Evolutionary conservation across 2,888 invertebrate genomes (phyloP).

Genomic region (Zygogramma bicolorata): DNA sequence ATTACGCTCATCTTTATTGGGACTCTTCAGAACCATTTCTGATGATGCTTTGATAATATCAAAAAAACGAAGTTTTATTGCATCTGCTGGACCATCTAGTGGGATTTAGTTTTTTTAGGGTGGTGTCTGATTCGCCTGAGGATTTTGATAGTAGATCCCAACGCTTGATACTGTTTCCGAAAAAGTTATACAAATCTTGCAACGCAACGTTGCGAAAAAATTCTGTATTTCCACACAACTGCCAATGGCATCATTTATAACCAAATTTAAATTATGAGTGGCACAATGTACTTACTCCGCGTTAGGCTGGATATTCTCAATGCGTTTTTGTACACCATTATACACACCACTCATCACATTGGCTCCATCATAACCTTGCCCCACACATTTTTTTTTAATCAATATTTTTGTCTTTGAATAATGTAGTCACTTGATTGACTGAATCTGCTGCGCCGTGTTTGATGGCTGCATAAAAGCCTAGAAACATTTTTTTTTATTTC

Average conservation of each 20-base stretch:
- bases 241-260: slow-evolving; percentile 1
- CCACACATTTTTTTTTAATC: slow-evolving; percentile 33
- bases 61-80: slow-evolving; percentile 23
- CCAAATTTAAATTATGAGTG: slow-evolving; percentile 48
- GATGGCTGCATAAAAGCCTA: slow-evolving; percentile 47
- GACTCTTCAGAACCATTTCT: slow-evolving; percentile 22
- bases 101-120: slow-evolving; percentile 54
- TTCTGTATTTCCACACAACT: slow-evolving; percentile 28
- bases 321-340: slow-evolving; percentile 36
- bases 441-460: slow-evolving; percentile 51
- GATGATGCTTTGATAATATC: slow-evolving; percentile 25
- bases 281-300: slow-evolving; percentile 42
- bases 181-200: slow-evolving; percentile 31
- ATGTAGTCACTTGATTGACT: slow-evolving; percentile 46
- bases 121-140: slow-evolving; percentile 45
- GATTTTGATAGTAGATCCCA: slow-evolving; percentile 52
- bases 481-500: slow-evolving; percentile 50
- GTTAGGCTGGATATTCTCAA: slow-evolving; percentile 29
- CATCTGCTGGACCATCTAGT: slow-evolving; percentile 53
- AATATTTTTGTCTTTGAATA: slow-evolving; percentile 43
- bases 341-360: no score
- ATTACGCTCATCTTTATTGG: slow-evolving; percentile 20
- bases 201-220: slow-evolving; percentile 39
- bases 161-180: slow-evolving; percentile 44
- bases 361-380: no score